Conservation (phyloP, 2,113 vertebrate genomes). For the Myanophis thanlyinensis region DNA sequence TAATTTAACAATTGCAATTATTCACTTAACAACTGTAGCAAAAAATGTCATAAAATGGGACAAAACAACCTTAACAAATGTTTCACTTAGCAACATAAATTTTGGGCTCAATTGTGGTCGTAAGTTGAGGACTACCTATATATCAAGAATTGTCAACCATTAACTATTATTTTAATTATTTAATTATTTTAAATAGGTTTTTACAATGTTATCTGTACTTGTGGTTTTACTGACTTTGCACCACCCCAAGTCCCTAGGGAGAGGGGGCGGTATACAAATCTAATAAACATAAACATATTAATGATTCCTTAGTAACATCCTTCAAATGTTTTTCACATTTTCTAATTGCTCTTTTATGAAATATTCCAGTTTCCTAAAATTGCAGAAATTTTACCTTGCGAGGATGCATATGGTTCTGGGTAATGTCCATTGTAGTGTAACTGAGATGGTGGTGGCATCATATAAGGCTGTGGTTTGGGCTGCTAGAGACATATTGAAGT, state of each 20-base stretch:
- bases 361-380: not conserved
- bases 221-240: no score
- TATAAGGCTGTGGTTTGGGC: constrained; percentile 90
- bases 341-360: not conserved
- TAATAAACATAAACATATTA: no score
- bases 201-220: no score
- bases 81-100: not conserved
- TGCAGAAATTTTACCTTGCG: constrained; percentile 81
- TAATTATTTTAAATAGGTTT: no score
- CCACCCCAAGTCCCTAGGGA: no score
- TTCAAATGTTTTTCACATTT: not conserved
- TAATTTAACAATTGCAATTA: not conserved
- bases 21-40: not conserved
- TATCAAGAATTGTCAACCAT: not conserved
- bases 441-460: constrained; percentile 87
- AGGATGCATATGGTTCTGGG: constrained; percentile 89
- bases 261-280: no score
- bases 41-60: not conserved
- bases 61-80: not conserved
- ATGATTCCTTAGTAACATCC: not conserved
- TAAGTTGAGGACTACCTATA: not conserved
- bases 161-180: no score
- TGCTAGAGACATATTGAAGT: constrained; percentile 61
- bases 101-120: not conserved
- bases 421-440: constrained; percentile 96